A percentile compares a stretch with the other conserved stretches of the same genome.
These are phyloP conservation scores for Centruroides vittatus DNA, from an alignment of 1,140 invertebrate genomes.

Conservation along the genomic window DNA sequence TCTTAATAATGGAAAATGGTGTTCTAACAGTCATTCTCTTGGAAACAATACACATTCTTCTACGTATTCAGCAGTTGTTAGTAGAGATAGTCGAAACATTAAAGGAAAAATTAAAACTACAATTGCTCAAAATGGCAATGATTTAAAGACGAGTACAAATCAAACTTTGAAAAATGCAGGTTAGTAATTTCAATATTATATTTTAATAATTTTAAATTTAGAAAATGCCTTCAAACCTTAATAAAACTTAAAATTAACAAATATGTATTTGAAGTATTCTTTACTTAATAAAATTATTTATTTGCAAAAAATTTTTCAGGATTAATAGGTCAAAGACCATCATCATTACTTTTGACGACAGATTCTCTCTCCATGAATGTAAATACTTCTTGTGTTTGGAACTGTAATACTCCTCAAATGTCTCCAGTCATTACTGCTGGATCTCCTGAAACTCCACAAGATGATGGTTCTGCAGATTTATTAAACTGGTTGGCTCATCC, in stretches of 20 bases:
- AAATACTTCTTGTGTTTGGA: too few relatives aligned
- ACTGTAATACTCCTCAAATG: too few relatives aligned
- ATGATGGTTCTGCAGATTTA: too few relatives aligned
- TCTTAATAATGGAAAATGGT: constrained; percentile 3
- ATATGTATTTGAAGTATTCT: too few relatives aligned
- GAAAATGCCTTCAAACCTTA: neutral
- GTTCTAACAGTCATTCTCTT: neutral
- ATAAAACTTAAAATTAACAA: neutral
- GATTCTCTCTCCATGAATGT: too few relatives aligned
- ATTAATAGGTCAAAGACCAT: too few relatives aligned
- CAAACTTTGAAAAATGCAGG: neutral
- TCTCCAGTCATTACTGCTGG: too few relatives aligned
- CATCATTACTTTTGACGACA: too few relatives aligned
- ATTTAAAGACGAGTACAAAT: neutral
- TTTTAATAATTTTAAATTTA: neutral
- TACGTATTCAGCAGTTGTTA: constrained; percentile 9
- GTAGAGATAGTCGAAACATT: neutral
- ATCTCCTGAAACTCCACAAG: too few relatives aligned
- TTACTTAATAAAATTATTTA: too few relatives aligned
- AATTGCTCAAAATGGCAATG: neutral
- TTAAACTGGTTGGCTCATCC: too few relatives aligned
- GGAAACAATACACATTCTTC: constrained; percentile 1
- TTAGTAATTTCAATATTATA: neutral
- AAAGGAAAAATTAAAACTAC: neutral
- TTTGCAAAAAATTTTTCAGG: too few relatives aligned